Conservation (phyloP, 2,797 vertebrate species). For the Lacerta agilis region DNA sequence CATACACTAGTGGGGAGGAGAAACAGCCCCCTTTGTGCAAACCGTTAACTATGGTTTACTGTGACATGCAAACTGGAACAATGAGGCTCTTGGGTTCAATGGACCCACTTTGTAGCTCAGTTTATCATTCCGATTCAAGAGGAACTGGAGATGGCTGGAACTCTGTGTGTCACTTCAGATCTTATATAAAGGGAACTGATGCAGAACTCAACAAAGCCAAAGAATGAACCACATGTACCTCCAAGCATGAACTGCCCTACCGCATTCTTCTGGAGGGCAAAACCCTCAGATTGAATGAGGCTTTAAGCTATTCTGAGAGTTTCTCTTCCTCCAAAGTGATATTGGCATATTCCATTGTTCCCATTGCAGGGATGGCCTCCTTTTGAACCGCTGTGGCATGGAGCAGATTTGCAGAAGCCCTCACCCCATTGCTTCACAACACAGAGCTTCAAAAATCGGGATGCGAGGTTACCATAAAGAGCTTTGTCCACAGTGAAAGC, state of each 20-base stretch:
- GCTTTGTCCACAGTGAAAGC: slow-evolving; percentile 14
- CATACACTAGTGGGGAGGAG: too few species aligned
- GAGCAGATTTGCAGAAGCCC: slow-evolving; percentile 27
- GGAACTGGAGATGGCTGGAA: not conserved
- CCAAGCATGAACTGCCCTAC: not conserved
- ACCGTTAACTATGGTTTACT: too few species aligned
- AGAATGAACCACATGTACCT: not conserved
- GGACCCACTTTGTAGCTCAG: slow-evolving; percentile 19
- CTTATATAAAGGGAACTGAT: not conserved
- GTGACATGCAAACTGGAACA: too few species aligned
- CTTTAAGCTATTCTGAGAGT: slow-evolving; percentile 41
- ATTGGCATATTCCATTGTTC: slow-evolving; percentile 25
- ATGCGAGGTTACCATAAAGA: not conserved
- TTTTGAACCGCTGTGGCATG: not conserved
- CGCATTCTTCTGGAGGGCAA: not conserved
- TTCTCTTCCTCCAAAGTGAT: slow-evolving; percentile 11
- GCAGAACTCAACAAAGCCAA: not conserved
- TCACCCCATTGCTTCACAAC: not conserved
- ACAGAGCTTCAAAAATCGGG: slow-evolving; percentile 9
- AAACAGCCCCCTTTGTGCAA: too few species aligned
- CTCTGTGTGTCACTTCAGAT: slow-evolving; percentile 1
- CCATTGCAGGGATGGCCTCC: slow-evolving; percentile 27
- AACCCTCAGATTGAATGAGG: slow-evolving; percentile 34
- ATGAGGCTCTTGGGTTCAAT: not conserved
- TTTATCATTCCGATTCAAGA: not conserved